Conservation (phyloP, 2,113 vertebrate genomes). For the Triplophysa siluroides region DNA sequence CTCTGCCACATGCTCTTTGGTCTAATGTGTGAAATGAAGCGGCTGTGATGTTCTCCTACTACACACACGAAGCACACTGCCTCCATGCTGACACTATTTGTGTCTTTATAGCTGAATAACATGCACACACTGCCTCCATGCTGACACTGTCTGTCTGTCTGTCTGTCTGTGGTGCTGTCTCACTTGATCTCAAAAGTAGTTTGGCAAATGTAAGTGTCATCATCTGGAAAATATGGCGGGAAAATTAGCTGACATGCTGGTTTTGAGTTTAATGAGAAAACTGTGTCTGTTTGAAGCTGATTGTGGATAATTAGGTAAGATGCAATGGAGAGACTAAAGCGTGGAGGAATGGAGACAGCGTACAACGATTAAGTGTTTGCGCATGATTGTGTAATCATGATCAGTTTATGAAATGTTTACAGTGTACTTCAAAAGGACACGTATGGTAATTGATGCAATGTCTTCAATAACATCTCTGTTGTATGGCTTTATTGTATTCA, state of each 20-base stretch:
- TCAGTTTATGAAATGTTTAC: neutral
- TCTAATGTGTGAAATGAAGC: conserved; percentile 27
- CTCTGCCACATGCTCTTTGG: neutral
- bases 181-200: neutral
- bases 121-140: neutral
- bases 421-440: neutral
- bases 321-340: neutral
- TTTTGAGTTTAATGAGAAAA: neutral
- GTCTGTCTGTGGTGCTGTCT: neutral
- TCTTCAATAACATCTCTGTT: neutral
- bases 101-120: too few relatives aligned
- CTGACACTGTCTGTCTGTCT: neutral
- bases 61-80: neutral
- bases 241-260: neutral
- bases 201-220: too few relatives aligned
- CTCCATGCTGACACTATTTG: too few relatives aligned
- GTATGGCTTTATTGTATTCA: neutral
- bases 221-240: neutral
- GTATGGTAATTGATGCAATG: neutral
- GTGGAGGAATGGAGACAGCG: neutral
- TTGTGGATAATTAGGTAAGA: too few relatives aligned
- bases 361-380: neutral
- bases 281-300: neutral
- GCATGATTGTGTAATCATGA: neutral
- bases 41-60: neutral